Base-by-base conservation (phyloP, 2,888 invertebrate genomes). In the Eustalomyia histrio region DNA sequence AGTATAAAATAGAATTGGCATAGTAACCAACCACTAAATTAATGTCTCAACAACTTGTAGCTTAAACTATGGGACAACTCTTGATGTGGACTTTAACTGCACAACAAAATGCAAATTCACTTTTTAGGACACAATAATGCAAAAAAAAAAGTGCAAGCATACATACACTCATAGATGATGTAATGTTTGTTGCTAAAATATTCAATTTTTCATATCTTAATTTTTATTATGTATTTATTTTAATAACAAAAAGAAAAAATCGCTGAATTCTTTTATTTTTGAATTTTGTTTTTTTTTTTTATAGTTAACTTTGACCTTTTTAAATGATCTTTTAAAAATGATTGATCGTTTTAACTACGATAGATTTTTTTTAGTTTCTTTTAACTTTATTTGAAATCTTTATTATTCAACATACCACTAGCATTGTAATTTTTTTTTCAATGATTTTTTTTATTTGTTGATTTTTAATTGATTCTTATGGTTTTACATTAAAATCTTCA, bases 271-370 rank as follows among this genome's bases (percentile, higher is more conserved):
- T 29, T 3, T 17, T n/a, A 1, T 16, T 10, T 57, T 33, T 8
- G n/a, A n/a, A n/a, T n/a, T n/a, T n/a, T n/a, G n/a, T n/a, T n/a
- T 16, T 43, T 35, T 39, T 35, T 14, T 14, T 24, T 58, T 16
- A 16, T 61, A 65, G 55, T 76, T 81, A 74, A 78, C 81, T 81
- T 75, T 81, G 78, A 81, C 81, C 81, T 81, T 81, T 81, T 69
- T 6, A 39, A 17, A 50, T 57, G 65, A 58, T 55, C 58, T 73
- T 73, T 78, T 3, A 7, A 58, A 43, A 50, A 57, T 72, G 53
- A 73, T 64, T 73, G 76, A 80, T 76, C 71, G 21, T 52, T 18
- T 16, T 47, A 16, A 21, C 24, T 24, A 24, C n/a, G 16, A 55
- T 76, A 60, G 33, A n/a, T 18, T 14, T n/a, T 55, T 60, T 64